Base-by-base conservation (phyloP, 23 tunicate genomes). In the Clavelina lepadiformis region DNA sequence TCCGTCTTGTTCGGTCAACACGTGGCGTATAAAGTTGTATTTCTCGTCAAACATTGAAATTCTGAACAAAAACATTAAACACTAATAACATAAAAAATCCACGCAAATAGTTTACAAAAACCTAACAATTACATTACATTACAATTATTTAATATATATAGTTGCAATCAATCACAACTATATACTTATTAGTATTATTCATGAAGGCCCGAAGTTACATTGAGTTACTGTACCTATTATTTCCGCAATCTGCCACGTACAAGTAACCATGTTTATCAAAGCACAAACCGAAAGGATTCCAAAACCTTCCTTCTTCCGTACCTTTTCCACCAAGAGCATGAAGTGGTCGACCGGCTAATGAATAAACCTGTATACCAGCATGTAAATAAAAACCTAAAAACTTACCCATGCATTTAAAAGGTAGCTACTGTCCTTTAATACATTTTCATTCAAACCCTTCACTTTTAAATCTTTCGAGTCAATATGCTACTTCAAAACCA, bases 181-280 rank as follows among this genome's bases (percentile, higher is more conserved):
- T 15, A 11, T 15, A 15, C 49, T 44, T 11, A 15, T 11, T 44
- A 11, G 49, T 44, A 11, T 11, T 44, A 15, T 44, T 44, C 49
- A 11, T 11, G 15, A 44, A 44, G 15, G 15, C 11, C 11, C 49
- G 13, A 44, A 44, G 13, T 44, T 11, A 44, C 15, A 15, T 11
- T 44, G 49, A 11, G 13, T 15, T 11, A 7, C 28, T 32, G 26
- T 34, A 86, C 95, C 95, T 86, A 80, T 86, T 83, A 29, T 86
- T 86, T 3, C 95, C 95, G 56, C 95, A 86, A 71, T 86, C 95
- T 5, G 95, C 95, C 28, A 86, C 95, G 33, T 59, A 65, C n/a
- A 86, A 47, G 30, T 71, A 38, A 3, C 82, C 95, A 18, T 34
- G 47, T 25, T 65, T 33, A 46, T 78, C 85, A 41, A 86, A 59